Conservation (phyloP, 2,113 vertebrate genomes). For the Eolophus roseicapilla region DNA sequence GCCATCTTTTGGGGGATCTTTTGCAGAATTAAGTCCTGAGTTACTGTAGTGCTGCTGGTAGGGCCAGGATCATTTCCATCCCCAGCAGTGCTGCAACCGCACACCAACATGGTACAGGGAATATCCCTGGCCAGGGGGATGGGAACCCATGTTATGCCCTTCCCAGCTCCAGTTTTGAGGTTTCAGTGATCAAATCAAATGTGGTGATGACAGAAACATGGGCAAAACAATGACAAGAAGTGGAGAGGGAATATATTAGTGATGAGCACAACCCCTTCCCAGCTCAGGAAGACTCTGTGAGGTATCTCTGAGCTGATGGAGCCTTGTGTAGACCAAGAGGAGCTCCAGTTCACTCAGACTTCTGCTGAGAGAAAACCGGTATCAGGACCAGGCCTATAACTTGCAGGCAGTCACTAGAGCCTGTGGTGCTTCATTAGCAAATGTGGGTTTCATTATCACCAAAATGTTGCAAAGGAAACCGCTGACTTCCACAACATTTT, state of each 20-base stretch:
- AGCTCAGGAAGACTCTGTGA: background rate
- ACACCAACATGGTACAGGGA: accelerated
- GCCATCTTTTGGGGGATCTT: background rate
- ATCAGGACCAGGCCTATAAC: background rate
- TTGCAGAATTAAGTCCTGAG: background rate
- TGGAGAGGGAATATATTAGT: background rate
- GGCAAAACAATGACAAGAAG: background rate
- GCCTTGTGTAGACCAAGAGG: background rate
- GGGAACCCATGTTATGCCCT: background rate
- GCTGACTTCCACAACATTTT: background rate
- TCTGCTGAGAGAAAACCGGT: background rate
- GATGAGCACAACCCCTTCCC: background rate
- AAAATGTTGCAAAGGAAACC: background rate
- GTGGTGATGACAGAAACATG: background rate
- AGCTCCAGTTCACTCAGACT: background rate
- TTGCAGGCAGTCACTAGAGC: background rate
- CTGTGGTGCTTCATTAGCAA: background rate
- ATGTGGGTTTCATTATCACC: background rate
- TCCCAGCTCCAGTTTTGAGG: background rate
- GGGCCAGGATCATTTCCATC: background rate
- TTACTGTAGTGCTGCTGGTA: background rate
- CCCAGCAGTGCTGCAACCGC: background rate
- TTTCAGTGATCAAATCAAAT: background rate
- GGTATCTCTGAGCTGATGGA: background rate
- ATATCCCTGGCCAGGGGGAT: background rate